Evolutionary conservation across 1,140 invertebrate species (phyloP), one percentile per base, ranked within the genome.

Genomic region (Drosophila neocordata): DNA sequence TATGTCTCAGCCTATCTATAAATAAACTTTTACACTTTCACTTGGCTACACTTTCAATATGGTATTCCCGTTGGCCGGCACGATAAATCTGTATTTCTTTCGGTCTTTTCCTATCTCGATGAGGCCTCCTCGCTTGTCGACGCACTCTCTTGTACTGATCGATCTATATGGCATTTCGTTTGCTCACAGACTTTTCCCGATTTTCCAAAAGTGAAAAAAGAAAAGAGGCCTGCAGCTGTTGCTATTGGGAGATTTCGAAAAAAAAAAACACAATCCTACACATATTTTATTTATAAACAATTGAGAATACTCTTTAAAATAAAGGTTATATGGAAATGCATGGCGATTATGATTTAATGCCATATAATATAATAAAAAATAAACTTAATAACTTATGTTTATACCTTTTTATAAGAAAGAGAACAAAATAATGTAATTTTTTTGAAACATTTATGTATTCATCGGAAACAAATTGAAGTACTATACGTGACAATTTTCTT

Each of bases 91-190:
- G 27, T 12, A 70, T 52, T 67, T 65, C 53, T 35, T 53, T 35
- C 27, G 57, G 37, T 60, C 55, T 35, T 35, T 34, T 24, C 22
- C 11, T 59, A 38, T 35, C 41, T 53, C 52, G 53, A 31, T 58
- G 62, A 51, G 56, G 38, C 62, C 56, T 67, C 85, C 57, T 88
- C 58, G 72, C 82, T 90, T 69, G 82, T 71, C 87, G 53, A 90
- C 88, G 82, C 88, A 87, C 87, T 90, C 88, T 90, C 82, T 70
- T 72, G 53, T 27, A 90, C 87, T 90, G 87, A 90, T 81, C 82
- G 56, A 20, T 60, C 24, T 53, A 64, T 53, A 12, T 61, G 70
- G 55, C 69, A 63, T 65, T 69, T 65, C 15, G 67, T 61, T 22
- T 59, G 24, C 51, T 48, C 41, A 20, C 41, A 20, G 63, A 51